Base-by-base conservation (phyloP, 2,797 vertebrate genomes). In the Muraenolepis orangiensis region DNA sequence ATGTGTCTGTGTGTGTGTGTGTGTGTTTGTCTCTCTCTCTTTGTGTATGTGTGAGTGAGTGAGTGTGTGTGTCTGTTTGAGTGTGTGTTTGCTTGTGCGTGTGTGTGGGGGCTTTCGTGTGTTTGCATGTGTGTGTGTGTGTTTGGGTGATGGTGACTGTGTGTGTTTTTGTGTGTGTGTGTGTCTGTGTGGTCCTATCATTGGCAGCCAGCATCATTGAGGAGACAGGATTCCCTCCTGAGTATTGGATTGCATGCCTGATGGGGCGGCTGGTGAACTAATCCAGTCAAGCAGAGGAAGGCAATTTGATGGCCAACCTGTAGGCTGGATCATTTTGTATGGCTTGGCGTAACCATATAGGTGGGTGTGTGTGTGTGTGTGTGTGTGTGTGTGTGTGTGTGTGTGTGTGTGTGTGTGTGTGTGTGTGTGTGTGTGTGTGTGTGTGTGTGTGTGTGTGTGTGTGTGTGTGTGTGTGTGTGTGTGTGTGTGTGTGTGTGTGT, bases 231-330 rank as follows among this genome's bases (percentile, higher is more conserved):
- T 83, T 66, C 61, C 80, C 86, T 81, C 73, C 38, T 78, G 77
- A 81, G 79, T 42, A 76, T 71, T 87, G 81, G 86, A 87, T 86
- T 87, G 81, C 87, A 86, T 86, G 82, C 89, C 89, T 87, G 79
- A 87, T 87, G 80, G 85, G 75, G 51, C 72, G 70, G 75, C 46
- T 20, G 10, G 13, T 84, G 79, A 82, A 81, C 84, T 81, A 82
- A 88, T 85, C 68, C 18, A 64, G 66, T 74, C 72, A 68, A 86
- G 84, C 85, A 86, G 77, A 81, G 61, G 1, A 78, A 84, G 83
- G 82, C 82, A 80, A 83, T 85, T 84, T 84, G 74, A 32, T 42
- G 61, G 72, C 72, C 73, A 77, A 84, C 79, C 78, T 66, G 72
- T 69, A n/a, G 42, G n/a, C 71, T 38, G 14, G 74, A 81, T 85